These are phyloP conservation scores for Heteromurus nitidus DNA, from an alignment of 2,888 invertebrate genomes.

Conservation along the genomic window DNA sequence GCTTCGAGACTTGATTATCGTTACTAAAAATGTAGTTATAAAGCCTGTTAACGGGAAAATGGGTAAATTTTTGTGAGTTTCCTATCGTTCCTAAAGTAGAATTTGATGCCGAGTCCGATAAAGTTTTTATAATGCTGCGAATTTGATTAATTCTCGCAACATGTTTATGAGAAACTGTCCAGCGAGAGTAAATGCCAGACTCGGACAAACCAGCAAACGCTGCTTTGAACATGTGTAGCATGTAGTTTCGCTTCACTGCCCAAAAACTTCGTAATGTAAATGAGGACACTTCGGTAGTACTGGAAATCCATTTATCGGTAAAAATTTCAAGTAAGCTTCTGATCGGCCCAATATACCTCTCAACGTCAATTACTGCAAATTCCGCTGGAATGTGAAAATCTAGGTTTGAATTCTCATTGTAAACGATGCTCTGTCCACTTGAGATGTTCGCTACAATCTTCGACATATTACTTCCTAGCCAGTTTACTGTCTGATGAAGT, in stretches of 20 bases:
- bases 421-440: neutral
- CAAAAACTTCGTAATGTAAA: neutral
- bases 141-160: neutral
- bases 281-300: neutral
- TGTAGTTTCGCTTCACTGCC: slow-evolving; percentile 3
- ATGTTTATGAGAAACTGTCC: neutral
- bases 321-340: neutral
- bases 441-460: neutral
- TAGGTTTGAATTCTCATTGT: neutral
- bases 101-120: neutral
- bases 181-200: neutral
- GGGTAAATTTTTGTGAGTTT: no score
- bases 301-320: slow-evolving; percentile 18
- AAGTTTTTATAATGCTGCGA: neutral
- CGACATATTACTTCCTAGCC: neutral
- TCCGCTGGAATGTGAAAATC: neutral
- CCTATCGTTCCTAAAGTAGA: no score
- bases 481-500: neutral
- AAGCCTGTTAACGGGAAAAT: neutral
- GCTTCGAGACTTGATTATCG: neutral
- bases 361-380: neutral
- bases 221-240: neutral
- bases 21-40: neutral
- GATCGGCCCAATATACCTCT: neutral
- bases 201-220: neutral